Evolutionary conservation across 2,797 vertebrate genomes (phyloP).

Genomic region (Hoplostethus mediterraneus): DNA sequence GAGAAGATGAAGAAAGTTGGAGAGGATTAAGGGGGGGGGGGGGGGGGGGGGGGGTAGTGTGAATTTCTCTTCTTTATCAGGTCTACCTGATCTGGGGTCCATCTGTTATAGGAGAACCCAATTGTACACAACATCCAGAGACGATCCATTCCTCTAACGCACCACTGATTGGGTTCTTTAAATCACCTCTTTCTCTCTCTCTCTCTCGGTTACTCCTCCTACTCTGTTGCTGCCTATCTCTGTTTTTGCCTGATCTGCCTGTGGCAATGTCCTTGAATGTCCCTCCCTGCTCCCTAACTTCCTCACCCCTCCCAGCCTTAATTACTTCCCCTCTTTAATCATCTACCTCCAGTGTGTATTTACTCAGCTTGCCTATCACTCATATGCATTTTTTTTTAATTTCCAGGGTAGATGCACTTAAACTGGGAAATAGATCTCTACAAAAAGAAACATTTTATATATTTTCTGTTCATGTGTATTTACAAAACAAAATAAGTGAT

Average conservation of each 20-base stretch:
- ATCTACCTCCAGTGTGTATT: no score
- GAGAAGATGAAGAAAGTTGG: conserved; percentile 17
- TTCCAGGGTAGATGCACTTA: no score
- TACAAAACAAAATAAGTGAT: no score
- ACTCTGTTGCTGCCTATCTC: neutral
- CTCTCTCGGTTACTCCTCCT: conserved; percentile 1
- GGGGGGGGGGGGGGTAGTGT: neutral
- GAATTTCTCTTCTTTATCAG: conserved; percentile 45
- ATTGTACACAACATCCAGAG: conserved; percentile 30
- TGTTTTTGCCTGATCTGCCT: neutral
- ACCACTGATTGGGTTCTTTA: conserved; percentile 27
- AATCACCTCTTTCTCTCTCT: conserved; percentile 11
- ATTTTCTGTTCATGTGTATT: no score
- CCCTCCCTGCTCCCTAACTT: neutral
- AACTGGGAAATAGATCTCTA: no score
- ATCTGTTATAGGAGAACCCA: conserved; percentile 44
- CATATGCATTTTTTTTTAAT: no score
- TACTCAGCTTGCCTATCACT: no score
- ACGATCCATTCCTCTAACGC: conserved; percentile 29
- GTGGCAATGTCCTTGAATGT: neutral
- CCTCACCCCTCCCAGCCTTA: neutral
- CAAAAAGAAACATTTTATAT: no score
- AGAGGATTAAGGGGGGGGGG: conserved; percentile 29
- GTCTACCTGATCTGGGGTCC: conserved; percentile 26
- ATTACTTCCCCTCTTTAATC: neutral